phyloP scores from a whole-genome alignment of 2,888 invertebrate genomes.

The Masnerella sp. region DNA sequence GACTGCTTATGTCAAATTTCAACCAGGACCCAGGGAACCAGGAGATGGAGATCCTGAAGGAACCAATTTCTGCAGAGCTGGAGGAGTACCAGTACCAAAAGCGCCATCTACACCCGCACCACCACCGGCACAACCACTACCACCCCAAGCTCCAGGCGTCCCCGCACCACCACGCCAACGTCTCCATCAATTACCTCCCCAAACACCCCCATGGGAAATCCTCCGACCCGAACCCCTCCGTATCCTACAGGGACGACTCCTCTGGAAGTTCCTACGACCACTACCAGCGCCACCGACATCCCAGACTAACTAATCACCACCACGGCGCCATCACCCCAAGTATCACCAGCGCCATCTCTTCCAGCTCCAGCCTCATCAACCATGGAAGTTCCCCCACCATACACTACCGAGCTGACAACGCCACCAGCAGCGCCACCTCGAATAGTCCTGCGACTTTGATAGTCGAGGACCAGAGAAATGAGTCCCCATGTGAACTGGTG shows the following conservation, averaged over 20 bases:
- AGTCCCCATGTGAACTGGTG: slow-evolving; percentile 66
- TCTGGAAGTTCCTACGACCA: slow-evolving; percentile 33
- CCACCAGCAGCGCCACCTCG: slow-evolving; percentile 62
- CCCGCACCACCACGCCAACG: slow-evolving; percentile 34
- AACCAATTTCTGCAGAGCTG: neutral
- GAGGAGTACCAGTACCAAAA: slow-evolving; percentile 52
- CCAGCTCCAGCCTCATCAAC: slow-evolving; percentile 69
- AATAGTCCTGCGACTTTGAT: slow-evolving; percentile 64
- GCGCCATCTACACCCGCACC: slow-evolving; percentile 32
- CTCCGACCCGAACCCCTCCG: slow-evolving; percentile 5
- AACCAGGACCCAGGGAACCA: slow-evolving; percentile 2
- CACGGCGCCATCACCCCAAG: slow-evolving; percentile 63
- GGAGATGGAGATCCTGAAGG: neutral
- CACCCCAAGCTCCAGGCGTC: slow-evolving; percentile 42
- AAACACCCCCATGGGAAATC: slow-evolving; percentile 48
- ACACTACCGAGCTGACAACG: slow-evolving; percentile 61
- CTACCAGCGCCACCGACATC: slow-evolving; percentile 61
- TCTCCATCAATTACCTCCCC: slow-evolving; percentile 33
- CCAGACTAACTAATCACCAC: slow-evolving; percentile 58
- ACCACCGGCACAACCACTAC: slow-evolving; percentile 35
- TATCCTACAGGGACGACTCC: slow-evolving; percentile 37
- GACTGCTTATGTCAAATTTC: slow-evolving; percentile 23
- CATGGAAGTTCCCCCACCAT: slow-evolving; percentile 66
- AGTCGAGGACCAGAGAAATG: slow-evolving; percentile 66
- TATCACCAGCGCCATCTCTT: slow-evolving; percentile 67